phyloP scores from a whole-genome alignment of 2,113 vertebrate species.

The Indicator indicator region DNA sequence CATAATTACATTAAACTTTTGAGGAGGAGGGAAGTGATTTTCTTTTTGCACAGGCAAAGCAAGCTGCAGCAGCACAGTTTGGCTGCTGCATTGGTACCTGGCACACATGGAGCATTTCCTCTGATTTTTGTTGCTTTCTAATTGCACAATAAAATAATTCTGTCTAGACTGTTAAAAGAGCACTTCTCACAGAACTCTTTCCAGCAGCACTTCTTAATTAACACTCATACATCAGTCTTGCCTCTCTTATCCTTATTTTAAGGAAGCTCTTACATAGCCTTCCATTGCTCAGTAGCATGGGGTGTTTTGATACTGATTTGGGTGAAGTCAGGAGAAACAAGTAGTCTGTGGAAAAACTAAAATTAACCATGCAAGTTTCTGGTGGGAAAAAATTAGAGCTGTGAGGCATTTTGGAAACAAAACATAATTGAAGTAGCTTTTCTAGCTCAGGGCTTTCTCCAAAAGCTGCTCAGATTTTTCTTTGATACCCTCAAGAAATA shows the following conservation, averaged over 20 bases:
- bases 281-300: background rate
- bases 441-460: background rate
- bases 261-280: background rate
- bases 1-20: background rate
- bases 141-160: background rate
- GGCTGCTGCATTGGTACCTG: background rate
- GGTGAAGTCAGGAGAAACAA: background rate
- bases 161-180: background rate
- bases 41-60: background rate
- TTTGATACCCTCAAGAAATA: background rate
- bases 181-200: background rate
- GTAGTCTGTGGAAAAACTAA: background rate
- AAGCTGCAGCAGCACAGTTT: background rate
- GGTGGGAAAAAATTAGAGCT: background rate
- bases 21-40: background rate
- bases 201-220: background rate
- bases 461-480: background rate
- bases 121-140: background rate
- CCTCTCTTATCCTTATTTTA: background rate
- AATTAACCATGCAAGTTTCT: background rate
- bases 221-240: background rate
- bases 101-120: background rate
- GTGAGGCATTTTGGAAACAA: background rate
- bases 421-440: background rate
- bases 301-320: background rate